phyloP scores from a whole-genome alignment of 2,113 vertebrate species.

The Limanda limanda region DNA sequence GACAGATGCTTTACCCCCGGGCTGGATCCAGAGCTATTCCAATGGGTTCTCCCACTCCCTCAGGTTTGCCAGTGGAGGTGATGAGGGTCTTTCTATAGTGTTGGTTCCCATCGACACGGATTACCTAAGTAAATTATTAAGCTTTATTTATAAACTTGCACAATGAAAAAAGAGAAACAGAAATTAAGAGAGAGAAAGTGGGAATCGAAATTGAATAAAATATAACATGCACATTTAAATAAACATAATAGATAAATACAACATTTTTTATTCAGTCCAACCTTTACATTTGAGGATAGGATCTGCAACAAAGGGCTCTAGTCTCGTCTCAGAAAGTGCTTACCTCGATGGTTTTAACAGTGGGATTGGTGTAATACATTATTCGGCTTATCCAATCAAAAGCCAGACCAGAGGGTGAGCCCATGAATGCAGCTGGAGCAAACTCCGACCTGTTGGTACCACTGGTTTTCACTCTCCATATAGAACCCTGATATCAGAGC shows the following conservation, averaged over 20 bases:
- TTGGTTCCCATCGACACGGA: slow-evolving; percentile 79
- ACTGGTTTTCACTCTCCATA: slow-evolving; percentile 77
- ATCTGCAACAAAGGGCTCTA: background rate
- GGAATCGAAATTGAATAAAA: too few species aligned
- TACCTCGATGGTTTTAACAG: slow-evolving; percentile 77
- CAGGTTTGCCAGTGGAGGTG: slow-evolving; percentile 78
- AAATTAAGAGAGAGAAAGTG: too few species aligned
- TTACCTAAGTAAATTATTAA: slow-evolving; percentile 63
- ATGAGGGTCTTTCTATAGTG: slow-evolving; percentile 79
- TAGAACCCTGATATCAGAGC: slow-evolving; percentile 69
- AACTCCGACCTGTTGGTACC: slow-evolving; percentile 80
- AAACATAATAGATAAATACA: background rate
- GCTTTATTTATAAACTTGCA: background rate
- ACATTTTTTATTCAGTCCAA: background rate
- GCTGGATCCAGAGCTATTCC: slow-evolving; percentile 81
- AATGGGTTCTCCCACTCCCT: slow-evolving; percentile 72
- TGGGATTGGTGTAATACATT: slow-evolving; percentile 82
- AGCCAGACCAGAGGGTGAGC: slow-evolving; percentile 76
- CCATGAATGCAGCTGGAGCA: slow-evolving; percentile 77
- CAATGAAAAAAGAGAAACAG: background rate
- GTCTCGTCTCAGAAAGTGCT: slow-evolving; percentile 16
- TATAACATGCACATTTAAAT: background rate
- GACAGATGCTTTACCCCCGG: slow-evolving; percentile 68
- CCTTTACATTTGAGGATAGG: background rate
- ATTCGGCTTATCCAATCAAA: slow-evolving; percentile 81